Conservation (phyloP, 2,888 invertebrate genomes). For the Sepiola atlantica region DNA sequence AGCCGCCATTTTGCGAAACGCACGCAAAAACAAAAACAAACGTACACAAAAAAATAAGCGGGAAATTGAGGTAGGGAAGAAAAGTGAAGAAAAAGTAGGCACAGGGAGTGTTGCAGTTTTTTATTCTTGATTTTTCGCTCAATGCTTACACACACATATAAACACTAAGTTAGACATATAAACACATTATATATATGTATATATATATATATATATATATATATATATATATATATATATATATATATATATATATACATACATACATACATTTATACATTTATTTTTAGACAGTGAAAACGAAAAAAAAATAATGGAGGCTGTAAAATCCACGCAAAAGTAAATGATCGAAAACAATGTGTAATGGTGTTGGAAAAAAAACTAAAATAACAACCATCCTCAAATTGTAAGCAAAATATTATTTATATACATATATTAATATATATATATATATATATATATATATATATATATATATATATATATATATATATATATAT, state of each 20-base stretch:
- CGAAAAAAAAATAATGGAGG: no score
- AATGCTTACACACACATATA: background rate
- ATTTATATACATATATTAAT: background rate
- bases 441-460: background rate
- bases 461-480: background rate
- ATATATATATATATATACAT: no score
- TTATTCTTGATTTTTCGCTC: no score
- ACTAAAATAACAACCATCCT: no score
- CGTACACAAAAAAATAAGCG: background rate
- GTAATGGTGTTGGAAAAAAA: no score
- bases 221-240: background rate
- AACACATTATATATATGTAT: background rate
- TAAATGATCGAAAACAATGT: no score
- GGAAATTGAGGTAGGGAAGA: background rate
- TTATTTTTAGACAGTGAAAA: background rate
- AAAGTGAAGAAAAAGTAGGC: background rate
- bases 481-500: background rate
- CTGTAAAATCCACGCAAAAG: no score
- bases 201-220: background rate
- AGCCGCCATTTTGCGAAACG: background rate
- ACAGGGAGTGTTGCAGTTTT: no score
- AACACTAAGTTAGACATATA: background rate
- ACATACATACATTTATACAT: no score
- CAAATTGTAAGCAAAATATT: no score
- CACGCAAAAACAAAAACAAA: no score